These are phyloP conservation scores for Pocillopora damicornis DNA, from an alignment of 64 coral and sea anemone species.

Conservation along the genomic window DNA sequence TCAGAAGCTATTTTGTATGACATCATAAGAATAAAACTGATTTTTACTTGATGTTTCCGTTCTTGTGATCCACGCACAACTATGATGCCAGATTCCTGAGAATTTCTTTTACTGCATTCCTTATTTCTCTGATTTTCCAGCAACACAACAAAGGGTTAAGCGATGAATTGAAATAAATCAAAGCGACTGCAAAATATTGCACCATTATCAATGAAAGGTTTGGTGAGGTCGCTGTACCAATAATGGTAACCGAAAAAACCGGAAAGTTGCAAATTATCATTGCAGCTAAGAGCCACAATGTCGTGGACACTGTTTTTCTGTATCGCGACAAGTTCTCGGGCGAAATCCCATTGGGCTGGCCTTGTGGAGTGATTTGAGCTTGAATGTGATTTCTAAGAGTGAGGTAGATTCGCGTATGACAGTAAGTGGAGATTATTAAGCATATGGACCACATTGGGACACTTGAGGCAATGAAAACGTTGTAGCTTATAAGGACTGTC, in stretches of 20 bases:
- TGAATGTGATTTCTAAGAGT: neutral
- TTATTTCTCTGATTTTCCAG: neutral
- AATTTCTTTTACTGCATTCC: constrained; percentile 6
- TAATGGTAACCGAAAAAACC: neutral
- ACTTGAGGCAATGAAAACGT: neutral
- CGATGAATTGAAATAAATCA: neutral
- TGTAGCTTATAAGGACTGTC: no score
- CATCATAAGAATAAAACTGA: no score
- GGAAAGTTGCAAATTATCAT: neutral
- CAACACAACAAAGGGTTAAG: neutral
- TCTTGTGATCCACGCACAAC: no score
- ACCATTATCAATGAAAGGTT: neutral
- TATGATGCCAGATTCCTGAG: neutral
- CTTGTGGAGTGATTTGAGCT: neutral
- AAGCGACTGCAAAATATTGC: neutral
- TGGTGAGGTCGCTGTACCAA: neutral
- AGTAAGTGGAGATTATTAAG: neutral
- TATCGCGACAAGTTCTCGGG: neutral
- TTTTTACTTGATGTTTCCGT: no score
- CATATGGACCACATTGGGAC: neutral
- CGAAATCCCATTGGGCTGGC: neutral
- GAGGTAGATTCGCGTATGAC: neutral
- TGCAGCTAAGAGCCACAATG: neutral
- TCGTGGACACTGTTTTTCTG: neutral
- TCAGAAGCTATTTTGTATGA: no score